Base-by-base conservation (phyloP, 2,113 vertebrate species). In the Corydoras sp. region DNA sequence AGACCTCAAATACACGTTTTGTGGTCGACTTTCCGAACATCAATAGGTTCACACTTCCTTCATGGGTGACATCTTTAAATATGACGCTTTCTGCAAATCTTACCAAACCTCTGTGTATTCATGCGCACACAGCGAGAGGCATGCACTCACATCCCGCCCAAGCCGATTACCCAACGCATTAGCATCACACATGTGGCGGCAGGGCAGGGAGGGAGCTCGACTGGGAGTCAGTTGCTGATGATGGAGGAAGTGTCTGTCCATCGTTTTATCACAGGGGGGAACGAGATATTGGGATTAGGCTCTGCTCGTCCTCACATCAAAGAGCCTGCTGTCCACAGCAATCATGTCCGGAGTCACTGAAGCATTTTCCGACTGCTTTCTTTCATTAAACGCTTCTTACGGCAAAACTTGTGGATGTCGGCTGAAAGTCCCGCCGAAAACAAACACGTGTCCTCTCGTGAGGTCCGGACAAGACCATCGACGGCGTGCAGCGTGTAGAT, bases 241-340 rank as follows among this genome's bases (percentile, higher is more conserved):
- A 78, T 67, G 75, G 80, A 84, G 82, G 72, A 82, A 86, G 80
- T 77, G 65, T 81, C 81, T 80, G 79, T 80, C 76, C 82, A 80
- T 71, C 82, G 69, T 82, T 68, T 79, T 80, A 76, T 79, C 71
- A 84, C 81, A 84, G 81, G 79, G 80, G 75, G 62, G 81, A 80
- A 75, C 76, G 75, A 30, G 58, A 62, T 60, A 51, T 82, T 83
- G 30, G 72, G 53, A 81, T 88, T 81, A 83, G 79, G 70, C 81
- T 81, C 53, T 73, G 75, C 75, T 74, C 75, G 76, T 58, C 35
- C 63, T 59, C 68, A 75, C 79, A 82, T 86, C 81, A 87, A 83
- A 87, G 83, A 76, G 68, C 73, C 56, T 62, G 73, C 75, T 74
- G 77, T 82, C 80, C 80, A 68, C 75, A 81, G 81, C 65, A 74